A percentile compares a stretch with the other conserved stretches of the same genome.
phyloP scores from a whole-genome alignment of 2,113 vertebrate genomes.

The Myotis brandtii region DNA sequence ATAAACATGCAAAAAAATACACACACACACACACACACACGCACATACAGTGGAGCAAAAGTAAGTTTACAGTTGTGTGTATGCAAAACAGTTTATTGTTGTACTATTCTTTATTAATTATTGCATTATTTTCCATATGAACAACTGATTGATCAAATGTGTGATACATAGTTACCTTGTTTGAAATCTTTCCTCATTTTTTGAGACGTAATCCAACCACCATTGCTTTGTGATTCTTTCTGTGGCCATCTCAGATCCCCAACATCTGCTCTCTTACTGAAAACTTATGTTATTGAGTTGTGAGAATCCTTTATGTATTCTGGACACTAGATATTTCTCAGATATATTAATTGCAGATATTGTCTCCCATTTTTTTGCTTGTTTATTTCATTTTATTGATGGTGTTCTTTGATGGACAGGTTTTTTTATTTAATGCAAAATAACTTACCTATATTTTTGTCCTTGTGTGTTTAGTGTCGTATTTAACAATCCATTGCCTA shows the following conservation, averaged over 20 bases:
- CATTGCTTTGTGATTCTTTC: background rate
- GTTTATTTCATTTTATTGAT: background rate
- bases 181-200: background rate
- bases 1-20: background rate
- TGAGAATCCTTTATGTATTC: background rate
- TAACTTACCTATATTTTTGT: background rate
- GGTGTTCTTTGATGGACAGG: background rate
- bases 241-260: background rate
- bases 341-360: background rate
- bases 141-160: background rate
- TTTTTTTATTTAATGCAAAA: conserved; percentile 7
- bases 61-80: background rate
- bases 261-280: background rate
- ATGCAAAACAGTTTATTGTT: background rate
- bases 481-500: background rate
- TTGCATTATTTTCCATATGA: background rate
- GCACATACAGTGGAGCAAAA: background rate
- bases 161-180: background rate
- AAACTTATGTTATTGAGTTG: background rate
- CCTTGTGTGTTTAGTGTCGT: background rate
- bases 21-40: background rate
- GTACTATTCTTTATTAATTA: background rate
- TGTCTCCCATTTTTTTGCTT: background rate
- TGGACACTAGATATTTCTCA: background rate
- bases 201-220: background rate